Conservation (phyloP, 2,888 invertebrate species). For the Heliconius charithonia region DNA sequence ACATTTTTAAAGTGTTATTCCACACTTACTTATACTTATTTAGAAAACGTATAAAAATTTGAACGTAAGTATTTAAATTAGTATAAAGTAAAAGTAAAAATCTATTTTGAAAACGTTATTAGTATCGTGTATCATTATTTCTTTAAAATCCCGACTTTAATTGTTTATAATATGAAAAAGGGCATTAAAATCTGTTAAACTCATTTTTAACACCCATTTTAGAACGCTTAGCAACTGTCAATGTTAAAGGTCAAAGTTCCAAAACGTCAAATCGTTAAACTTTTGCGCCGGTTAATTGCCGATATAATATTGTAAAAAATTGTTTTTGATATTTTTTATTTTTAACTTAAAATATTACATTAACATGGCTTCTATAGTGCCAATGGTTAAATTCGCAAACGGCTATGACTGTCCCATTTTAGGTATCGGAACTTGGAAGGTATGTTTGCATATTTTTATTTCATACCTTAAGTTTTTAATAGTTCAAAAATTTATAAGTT, state of each 20-base stretch:
- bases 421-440: slow-evolving; percentile 93
- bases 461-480: neutral
- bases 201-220: neutral
- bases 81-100: too few species aligned
- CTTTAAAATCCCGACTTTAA: too few species aligned
- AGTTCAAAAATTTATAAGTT: neutral
- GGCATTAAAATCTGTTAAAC: neutral
- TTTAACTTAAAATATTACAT: neutral
- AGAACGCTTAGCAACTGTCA: slow-evolving; percentile 10
- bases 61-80: too few species aligned
- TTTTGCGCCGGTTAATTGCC: neutral
- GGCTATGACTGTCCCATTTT: slow-evolving; percentile 86
- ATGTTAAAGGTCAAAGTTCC: slow-evolving; percentile 17
- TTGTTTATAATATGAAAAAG: too few species aligned
- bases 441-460: slow-evolving; percentile 55
- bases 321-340: neutral
- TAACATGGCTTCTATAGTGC: slow-evolving; percentile 72
- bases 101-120: too few species aligned
- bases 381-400: slow-evolving; percentile 85
- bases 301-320: too few species aligned
- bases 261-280: neutral
- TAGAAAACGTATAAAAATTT: too few species aligned
- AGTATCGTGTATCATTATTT: too few species aligned
- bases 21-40: too few species aligned
- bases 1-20: too few species aligned